These are phyloP conservation scores for Agapornis canus DNA, from an alignment of 2,797 vertebrate genomes.

Conservation along the genomic window DNA sequence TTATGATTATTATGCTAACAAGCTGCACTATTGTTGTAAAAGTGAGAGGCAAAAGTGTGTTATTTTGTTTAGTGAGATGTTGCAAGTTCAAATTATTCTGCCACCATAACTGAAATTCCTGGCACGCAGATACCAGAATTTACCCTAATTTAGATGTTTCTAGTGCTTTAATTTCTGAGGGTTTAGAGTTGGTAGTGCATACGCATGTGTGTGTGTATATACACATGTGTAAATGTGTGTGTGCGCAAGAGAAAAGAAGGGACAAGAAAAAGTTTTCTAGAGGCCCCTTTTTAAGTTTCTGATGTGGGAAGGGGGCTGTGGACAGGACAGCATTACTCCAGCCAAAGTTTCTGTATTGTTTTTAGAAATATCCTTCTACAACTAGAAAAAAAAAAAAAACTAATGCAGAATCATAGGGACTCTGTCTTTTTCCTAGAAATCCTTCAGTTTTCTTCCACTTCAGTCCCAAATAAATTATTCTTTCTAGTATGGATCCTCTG, in stretches of 20 bases:
- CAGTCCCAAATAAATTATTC: not conserved
- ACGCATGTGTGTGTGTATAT: too few relatives aligned
- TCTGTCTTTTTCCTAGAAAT: not conserved
- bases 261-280: not conserved
- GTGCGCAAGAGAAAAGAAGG: not conserved
- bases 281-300: not conserved
- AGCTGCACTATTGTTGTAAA: not conserved
- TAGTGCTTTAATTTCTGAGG: not conserved
- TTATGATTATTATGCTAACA: not conserved
- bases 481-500: not conserved
- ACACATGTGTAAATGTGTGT: accelerated
- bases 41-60: not conserved
- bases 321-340: not conserved
- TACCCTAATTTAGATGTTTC: not conserved
- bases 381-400: not conserved
- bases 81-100: not conserved
- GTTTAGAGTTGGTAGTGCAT: not conserved
- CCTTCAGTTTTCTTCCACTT: not conserved
- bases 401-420: not conserved
- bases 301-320: not conserved
- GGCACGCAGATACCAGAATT: not conserved
- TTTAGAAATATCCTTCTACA: not conserved
- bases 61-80: not conserved
- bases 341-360: not conserved
- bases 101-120: not conserved